Conservation (phyloP, 1,140 invertebrate species). For the Caenorhabditis brenneri region DNA sequence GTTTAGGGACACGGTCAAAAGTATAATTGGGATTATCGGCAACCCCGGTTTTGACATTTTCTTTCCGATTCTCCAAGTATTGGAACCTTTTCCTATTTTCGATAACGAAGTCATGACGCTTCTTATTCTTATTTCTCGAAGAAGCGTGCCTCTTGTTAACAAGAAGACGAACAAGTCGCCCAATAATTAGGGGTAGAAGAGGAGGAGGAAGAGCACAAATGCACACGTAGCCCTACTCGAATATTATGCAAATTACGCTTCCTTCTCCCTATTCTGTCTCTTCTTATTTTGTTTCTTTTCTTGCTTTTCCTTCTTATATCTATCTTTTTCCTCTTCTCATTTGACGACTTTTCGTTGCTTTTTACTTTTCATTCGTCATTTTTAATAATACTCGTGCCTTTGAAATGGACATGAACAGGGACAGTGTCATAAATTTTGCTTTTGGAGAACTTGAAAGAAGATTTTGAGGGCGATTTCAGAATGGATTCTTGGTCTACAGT, state of each 20-base stretch:
- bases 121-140: too few relatives aligned
- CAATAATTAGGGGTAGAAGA: constrained; percentile 13
- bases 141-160: too few relatives aligned
- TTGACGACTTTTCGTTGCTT: background rate
- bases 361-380: background rate
- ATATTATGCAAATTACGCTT: constrained; percentile 38
- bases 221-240: background rate
- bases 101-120: background rate
- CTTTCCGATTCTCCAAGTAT: too few relatives aligned
- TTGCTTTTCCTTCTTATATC: background rate
- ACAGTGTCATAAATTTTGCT: background rate
- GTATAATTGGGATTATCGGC: too few relatives aligned
- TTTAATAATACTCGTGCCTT: background rate
- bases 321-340: too few relatives aligned
- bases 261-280: background rate
- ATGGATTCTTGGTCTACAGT: too few relatives aligned
- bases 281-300: background rate
- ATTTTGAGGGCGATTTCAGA: background rate
- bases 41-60: too few relatives aligned
- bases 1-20: too few relatives aligned
- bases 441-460: background rate
- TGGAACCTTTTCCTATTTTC: background rate
- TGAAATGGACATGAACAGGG: background rate
- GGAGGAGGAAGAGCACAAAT: background rate
- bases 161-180: background rate